Evolutionary conservation across 2,797 vertebrate genomes (phyloP).

Genomic region (Halcyon leucocephala): DNA sequence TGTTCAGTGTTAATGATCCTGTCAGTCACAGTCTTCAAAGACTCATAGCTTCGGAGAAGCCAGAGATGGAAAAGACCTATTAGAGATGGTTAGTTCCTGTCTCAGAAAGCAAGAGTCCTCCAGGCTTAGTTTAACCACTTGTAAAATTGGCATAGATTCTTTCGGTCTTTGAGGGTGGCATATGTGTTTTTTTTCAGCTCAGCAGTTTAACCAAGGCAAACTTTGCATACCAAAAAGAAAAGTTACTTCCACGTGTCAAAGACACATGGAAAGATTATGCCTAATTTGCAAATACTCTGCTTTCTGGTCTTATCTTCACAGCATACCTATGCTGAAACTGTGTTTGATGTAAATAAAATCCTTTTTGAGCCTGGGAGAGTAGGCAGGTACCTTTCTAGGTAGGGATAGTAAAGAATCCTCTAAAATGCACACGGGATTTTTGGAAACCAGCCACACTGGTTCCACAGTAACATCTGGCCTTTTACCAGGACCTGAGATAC

Average conservation of each 20-base stretch:
- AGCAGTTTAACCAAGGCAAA: not conserved
- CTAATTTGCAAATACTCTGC: not conserved
- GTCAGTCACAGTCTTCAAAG: constrained; percentile 54
- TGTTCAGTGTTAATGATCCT: constrained; percentile 49
- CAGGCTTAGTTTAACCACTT: constrained; percentile 10
- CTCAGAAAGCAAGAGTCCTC: not conserved
- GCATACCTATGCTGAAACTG: not conserved
- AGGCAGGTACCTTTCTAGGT: too few relatives aligned
- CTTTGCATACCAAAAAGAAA: not conserved
- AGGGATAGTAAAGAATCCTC: not conserved
- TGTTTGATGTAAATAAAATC: not conserved
- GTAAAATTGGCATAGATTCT: not conserved
- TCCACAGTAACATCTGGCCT: not conserved
- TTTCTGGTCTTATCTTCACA: not conserved
- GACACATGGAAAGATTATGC: not conserved
- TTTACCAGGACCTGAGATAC: not conserved
- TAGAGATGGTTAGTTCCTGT: not conserved
- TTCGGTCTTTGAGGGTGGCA: not conserved
- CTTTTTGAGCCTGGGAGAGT: not conserved
- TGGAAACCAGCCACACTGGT: not conserved
- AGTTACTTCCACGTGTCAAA: not conserved
- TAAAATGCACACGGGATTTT: not conserved
- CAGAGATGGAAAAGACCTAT: not conserved
- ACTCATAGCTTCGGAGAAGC: not conserved
- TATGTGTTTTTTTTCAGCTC: not conserved